Evolutionary conservation across 1,140 invertebrate genomes (phyloP).

Genomic region (Hyphantria cunea): DNA sequence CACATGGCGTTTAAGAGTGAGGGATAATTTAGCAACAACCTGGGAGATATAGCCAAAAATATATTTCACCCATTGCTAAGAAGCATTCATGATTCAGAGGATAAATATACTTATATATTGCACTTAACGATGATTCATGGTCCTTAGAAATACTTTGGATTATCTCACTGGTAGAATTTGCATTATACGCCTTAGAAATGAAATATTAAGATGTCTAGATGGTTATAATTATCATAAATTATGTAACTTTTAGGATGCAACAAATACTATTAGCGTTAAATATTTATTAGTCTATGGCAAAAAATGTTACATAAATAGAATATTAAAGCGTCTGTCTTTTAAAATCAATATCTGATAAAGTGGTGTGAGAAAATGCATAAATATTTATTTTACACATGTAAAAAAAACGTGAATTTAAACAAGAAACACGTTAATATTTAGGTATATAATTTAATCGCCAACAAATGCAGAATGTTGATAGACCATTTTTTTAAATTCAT

Average conservation of each 20-base stretch:
- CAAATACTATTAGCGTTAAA: background rate
- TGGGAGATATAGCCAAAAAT: conserved; percentile 64
- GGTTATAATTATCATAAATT: conserved; percentile 6
- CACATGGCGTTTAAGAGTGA: conserved; percentile 10
- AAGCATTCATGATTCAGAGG: conserved; percentile 12
- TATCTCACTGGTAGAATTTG: conserved; percentile 14
- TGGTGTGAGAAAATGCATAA: conserved; percentile 8
- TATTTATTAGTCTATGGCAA: conserved; percentile 4
- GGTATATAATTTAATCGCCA: background rate
- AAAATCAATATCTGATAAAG: conserved; percentile 4
- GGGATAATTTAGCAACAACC: conserved; percentile 42
- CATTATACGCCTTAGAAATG: conserved; percentile 1
- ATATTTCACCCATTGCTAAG: conserved; percentile 25
- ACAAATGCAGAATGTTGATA: background rate
- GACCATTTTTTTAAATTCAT: conserved; percentile 1
- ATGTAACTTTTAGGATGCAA: conserved; percentile 6
- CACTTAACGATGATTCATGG: conserved; percentile 20
- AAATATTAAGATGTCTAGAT: conserved; percentile 3
- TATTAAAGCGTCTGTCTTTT: background rate
- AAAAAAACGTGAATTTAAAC: background rate
- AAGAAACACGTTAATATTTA: background rate
- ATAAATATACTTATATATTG: conserved; percentile 10
- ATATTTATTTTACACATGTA: conserved; percentile 5
- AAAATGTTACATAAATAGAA: conserved; percentile 1
- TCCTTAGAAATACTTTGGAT: conserved; percentile 12